These are phyloP conservation scores for Heliconius hermathena DNA, from an alignment of 1,140 invertebrate species.

Conservation along the genomic window DNA sequence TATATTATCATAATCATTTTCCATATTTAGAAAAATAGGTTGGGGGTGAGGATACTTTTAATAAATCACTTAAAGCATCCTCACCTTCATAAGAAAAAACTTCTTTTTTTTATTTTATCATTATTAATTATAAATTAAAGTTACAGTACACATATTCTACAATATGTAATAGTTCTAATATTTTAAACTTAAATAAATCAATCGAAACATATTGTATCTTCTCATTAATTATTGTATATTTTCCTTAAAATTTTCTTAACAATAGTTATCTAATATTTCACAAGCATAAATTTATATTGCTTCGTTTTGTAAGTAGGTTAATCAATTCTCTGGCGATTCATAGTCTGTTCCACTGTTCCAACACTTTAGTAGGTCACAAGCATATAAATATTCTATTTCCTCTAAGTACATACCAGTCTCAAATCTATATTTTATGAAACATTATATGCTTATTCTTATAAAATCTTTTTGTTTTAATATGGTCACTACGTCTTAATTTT, in stretches of 20 bases:
- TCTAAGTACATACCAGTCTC: neutral
- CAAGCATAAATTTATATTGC: neutral
- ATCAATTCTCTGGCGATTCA: neutral
- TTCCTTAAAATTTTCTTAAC: neutral
- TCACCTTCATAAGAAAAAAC: too few relatives aligned
- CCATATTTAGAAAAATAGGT: neutral
- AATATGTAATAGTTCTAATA: too few relatives aligned
- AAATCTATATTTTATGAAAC: too few relatives aligned
- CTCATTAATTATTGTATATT: neutral
- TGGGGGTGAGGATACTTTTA: too few relatives aligned
- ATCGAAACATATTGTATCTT: neutral
- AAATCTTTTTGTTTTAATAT: too few relatives aligned
- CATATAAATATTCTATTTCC: slow-evolving; percentile 1
- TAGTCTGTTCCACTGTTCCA: neutral
- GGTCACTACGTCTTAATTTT: neutral
- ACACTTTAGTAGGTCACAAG: neutral
- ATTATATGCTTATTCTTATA: too few relatives aligned
- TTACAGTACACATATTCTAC: too few relatives aligned
- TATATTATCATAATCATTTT: neutral
- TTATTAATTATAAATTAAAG: too few relatives aligned
- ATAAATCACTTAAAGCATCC: too few relatives aligned
- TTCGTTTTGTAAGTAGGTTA: slow-evolving; percentile 1
- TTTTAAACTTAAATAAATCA: too few relatives aligned
- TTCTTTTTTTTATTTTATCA: too few relatives aligned
- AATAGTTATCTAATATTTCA: slow-evolving; percentile 5